These are phyloP conservation scores for Priocnemis perturbator DNA, from an alignment of 2,888 invertebrate genomes.

Conservation along the genomic window DNA sequence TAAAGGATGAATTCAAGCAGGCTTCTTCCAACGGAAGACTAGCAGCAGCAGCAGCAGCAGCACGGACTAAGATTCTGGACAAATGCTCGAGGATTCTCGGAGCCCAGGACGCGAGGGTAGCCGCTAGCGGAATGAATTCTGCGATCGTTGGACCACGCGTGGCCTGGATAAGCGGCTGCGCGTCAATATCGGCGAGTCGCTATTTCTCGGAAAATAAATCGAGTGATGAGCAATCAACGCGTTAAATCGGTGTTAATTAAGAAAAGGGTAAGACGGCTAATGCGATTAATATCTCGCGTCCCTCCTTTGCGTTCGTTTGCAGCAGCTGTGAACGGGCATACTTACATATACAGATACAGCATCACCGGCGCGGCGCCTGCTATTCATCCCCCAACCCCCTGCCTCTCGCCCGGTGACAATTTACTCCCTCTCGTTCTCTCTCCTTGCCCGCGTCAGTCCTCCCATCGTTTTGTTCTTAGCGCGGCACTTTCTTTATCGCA, in stretches of 20 bases:
- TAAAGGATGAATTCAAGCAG: constrained; percentile 36
- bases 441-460: constrained; percentile 18
- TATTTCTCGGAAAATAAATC: neutral
- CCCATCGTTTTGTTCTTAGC: constrained; percentile 18
- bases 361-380: neutral
- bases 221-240: neutral
- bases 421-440: constrained; percentile 11
- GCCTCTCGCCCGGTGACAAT: constrained; percentile 8
- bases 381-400: neutral
- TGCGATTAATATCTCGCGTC: constrained; percentile 20
- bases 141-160: too few relatives aligned
- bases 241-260: constrained; percentile 42
- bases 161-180: neutral
- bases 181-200: neutral
- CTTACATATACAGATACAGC: neutral
- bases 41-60: neutral
- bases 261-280: constrained; percentile 28
- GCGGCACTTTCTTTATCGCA: constrained; percentile 33
- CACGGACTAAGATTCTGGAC: neutral
- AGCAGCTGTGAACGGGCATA: constrained; percentile 15
- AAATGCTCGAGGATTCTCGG: neutral
- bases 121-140: neutral
- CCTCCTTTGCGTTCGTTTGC: constrained; percentile 25
- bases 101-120: neutral
- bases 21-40: constrained; percentile 17